These are phyloP conservation scores for Calliopsis andreniformis DNA, from an alignment of 1,140 invertebrate species.

Conservation along the genomic window DNA sequence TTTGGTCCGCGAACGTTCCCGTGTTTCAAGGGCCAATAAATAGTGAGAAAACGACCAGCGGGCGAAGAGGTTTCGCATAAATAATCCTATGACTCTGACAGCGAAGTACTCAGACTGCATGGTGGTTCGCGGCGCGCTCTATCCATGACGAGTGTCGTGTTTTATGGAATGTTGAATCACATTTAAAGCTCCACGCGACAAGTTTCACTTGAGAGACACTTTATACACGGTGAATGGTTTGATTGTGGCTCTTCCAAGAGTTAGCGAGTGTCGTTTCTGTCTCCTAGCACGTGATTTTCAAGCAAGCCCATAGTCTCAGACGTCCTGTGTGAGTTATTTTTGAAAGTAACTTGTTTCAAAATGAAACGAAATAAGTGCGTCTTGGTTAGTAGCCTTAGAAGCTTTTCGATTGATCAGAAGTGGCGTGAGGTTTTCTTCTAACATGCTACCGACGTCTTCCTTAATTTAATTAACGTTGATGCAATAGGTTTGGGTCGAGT, in stretches of 20 bases:
- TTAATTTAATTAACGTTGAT: constrained; percentile 37
- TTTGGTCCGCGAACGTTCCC: constrained; percentile 42
- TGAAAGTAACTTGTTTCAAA: too few species aligned
- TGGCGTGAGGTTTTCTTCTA: too few species aligned
- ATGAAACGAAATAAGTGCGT: too few species aligned
- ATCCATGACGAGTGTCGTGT: constrained; percentile 65
- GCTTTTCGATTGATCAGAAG: too few species aligned
- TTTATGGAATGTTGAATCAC: constrained; percentile 68
- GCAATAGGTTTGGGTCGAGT: constrained; percentile 39
- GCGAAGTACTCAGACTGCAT: constrained; percentile 46
- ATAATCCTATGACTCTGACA: constrained; percentile 66
- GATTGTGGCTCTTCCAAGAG: constrained; percentile 34
- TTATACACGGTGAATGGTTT: constrained; percentile 54
- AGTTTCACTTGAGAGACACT: constrained; percentile 46
- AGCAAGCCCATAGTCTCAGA: too few species aligned
- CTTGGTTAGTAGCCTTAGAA: too few species aligned
- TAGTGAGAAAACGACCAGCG: constrained; percentile 59
- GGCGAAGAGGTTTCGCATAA: constrained; percentile 59
- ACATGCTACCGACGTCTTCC: too few species aligned
- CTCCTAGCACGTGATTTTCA: background rate
- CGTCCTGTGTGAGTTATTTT: too few species aligned
- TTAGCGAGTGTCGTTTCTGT: constrained; percentile 7
- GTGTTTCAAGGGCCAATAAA: constrained; percentile 51
- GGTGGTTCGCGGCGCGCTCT: constrained; percentile 47
- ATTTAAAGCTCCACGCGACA: constrained; percentile 64